These are phyloP conservation scores for Sphaerodactylus townsendi DNA, from an alignment of 2,113 vertebrate genomes.

Conservation along the genomic window DNA sequence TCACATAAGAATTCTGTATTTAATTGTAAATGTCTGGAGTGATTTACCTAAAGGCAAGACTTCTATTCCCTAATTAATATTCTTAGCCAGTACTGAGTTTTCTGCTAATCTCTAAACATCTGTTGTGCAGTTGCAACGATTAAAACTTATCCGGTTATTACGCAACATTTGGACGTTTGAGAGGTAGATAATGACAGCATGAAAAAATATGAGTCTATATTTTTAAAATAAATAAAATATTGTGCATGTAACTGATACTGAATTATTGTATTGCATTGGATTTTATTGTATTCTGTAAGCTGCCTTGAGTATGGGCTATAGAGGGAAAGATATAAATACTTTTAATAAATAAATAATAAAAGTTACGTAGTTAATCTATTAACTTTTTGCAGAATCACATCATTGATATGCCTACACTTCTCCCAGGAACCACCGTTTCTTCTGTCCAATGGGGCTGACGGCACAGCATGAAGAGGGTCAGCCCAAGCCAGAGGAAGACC, in stretches of 20 bases:
- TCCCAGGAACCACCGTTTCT: slow-evolving; percentile 34
- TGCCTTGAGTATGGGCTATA: too few species aligned
- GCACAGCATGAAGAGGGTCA: slow-evolving; percentile 70
- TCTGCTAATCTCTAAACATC: slow-evolving; percentile 59
- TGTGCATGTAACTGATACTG: too few species aligned
- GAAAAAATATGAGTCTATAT: slow-evolving; percentile 58
- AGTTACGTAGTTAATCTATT: slow-evolving; percentile 56
- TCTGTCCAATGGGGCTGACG: slow-evolving; percentile 73
- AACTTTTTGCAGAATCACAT: slow-evolving; percentile 61
- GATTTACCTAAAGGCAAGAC: neutral
- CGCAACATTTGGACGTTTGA: neutral
- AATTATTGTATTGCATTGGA: too few species aligned
- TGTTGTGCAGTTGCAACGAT: slow-evolving; percentile 65
- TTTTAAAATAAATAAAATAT: too few species aligned
- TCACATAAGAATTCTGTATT: neutral
- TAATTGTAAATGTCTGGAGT: slow-evolving; percentile 39
- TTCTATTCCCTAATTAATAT: slow-evolving; percentile 24
- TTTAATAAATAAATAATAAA: slow-evolving; percentile 33
- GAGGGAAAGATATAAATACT: too few species aligned
- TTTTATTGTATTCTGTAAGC: too few species aligned
- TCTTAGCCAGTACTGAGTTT: slow-evolving; percentile 44
- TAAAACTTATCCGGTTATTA: slow-evolving; percentile 47
- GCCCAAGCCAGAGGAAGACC: slow-evolving; percentile 68
- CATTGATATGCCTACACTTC: slow-evolving; percentile 63
- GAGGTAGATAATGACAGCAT: slow-evolving; percentile 22